Base-by-base conservation (phyloP, 2,113 vertebrate species). In the Myocastor coypus region DNA sequence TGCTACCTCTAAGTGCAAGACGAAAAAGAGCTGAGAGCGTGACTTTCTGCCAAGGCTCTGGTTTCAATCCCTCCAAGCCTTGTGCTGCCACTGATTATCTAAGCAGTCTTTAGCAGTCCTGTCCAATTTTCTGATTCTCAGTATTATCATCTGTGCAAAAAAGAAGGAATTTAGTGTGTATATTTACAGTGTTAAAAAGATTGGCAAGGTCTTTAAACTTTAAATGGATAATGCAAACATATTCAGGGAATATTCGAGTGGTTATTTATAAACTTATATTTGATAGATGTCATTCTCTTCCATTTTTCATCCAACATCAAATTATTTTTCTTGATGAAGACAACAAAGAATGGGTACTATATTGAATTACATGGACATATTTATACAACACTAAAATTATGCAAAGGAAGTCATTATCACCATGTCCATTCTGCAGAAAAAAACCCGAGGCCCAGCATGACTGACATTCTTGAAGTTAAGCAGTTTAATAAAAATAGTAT, bases 221-320 rank as follows among this genome's bases (percentile, higher is more conserved):
- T 90, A 75, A 89, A 64, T 50, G 7, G 81, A n/a, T 59, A 73
- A 85, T 95, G 12, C 34, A 86, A 55, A 82, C 26, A 42, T 86
- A 57, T 73, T 94, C 3, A 55, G 30, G 59, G 88, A 92, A 61
- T 52, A 68, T 73, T 52, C 93, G 2, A 95, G 64, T 37, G 17
- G 17, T 87, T 89, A 78, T 75, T 69, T 84, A 57, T 57, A 89
- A 84, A 68, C 68, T 28, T 26, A 11, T 83, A 66, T 34, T 82
- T 86, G 42, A 37, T 84, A 77, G 37, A 34, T 73, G 86, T 82
- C 26, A 87, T 77, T 82, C 78, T 91, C 69, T 95, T 64, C 46
- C 37, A 40, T 66, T 96, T 89, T 80, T 94, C 13, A 64, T 50
- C 57, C 40, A 75, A 85, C 13, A 92, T 26, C 34, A 93, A 82